Base-by-base conservation (phyloP, 2,888 invertebrate genomes). In the Fragum whitleyi region DNA sequence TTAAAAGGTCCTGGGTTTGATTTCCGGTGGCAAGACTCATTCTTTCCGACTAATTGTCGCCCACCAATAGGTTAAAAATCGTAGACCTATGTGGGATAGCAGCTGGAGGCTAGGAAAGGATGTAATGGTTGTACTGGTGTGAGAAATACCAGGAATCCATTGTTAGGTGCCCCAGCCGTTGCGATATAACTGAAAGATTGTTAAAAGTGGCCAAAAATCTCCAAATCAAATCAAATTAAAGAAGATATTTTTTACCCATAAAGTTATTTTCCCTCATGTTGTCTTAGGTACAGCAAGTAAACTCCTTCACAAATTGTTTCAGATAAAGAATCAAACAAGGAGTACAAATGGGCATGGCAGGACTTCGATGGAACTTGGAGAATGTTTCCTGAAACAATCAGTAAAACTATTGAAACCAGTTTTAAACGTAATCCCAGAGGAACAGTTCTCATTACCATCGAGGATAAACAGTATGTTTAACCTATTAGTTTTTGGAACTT, bases 311-410 rank as follows among this genome's bases (percentile, higher is more conserved):
- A 51, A n/a, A 51, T 16, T 5, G 51, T 7, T 7, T n/a, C 1
- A 32, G 32, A 21, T 9, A n/a, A 32, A 62, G 62, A 21, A 42
- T 19, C 42, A n/a, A 51, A 28, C 23, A 67, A 23, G 26, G 28
- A 29, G 28, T 39, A 32, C 9, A 32, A 73, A 32, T 81, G 81
- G 81, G 47, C 29, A 21, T 81, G 81, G 81, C 47, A 72, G 16
- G 71, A 77, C 26, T 7, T n/a, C 7, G 71, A 47, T 19, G 74
- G 59, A 29, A 51, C 55, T 7, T 77, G 77, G 81, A 29, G 47
- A 32, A 28, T 36, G 21, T 81, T 67, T 53, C 51, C 77, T 2
- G n/a, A 23, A 9, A 39, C 67, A 59, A 26, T 81, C 5, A 51
- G 42, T 32, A 61, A 74, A 26, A 72, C 74, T 39, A 71, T 81